Percentiles rank a stretch among this genome's conserved stretches.
Conservation (phyloP, 1,140 invertebrate genomes). For the Drosophila parabipectinata region DNA sequence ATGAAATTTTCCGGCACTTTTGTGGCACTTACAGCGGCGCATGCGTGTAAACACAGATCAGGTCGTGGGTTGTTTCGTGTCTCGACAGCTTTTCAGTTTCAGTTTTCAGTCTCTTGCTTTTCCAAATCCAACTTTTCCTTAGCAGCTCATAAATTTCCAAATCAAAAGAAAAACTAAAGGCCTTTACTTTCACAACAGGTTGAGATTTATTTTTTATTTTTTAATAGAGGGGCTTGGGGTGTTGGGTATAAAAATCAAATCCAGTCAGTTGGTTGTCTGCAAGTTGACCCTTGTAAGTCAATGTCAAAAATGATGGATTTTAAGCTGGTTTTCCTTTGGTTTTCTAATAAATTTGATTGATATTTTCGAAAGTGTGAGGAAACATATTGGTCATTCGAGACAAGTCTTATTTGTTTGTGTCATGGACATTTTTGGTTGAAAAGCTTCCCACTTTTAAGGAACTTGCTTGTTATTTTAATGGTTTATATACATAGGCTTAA, state of each 20-base stretch:
- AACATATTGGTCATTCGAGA: no score
- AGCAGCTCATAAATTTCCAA: constrained; percentile 52
- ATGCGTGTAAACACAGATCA: constrained; percentile 49
- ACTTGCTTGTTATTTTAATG: no score
- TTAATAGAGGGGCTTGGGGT: constrained; percentile 1
- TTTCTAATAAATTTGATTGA: no score
- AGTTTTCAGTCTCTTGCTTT: constrained; percentile 1
- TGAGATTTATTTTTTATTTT: not conserved
- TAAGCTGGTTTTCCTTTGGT: not conserved
- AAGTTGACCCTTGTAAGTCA: constrained; percentile 11
- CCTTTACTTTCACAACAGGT: constrained; percentile 52
- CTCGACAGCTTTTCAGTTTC: constrained; percentile 1
- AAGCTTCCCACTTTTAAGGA: no score
- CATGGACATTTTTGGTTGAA: no score
- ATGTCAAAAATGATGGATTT: constrained; percentile 5
- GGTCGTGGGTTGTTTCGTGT: constrained; percentile 27
- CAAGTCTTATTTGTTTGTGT: no score
- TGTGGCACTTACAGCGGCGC: constrained; percentile 55
- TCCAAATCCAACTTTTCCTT: constrained; percentile 2
- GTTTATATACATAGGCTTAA: no score
- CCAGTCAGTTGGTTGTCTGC: not conserved
- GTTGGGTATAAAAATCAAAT: constrained; percentile 13
- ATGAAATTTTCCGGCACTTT: constrained; percentile 64
- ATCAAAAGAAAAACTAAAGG: constrained; percentile 23
- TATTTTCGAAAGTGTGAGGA: no score